Evolutionary conservation across 92 coral and sea anemone genomes (phyloP), one percentile per base, ranked within the genome.

Genomic region (Epizoanthus scotinus): DNA sequence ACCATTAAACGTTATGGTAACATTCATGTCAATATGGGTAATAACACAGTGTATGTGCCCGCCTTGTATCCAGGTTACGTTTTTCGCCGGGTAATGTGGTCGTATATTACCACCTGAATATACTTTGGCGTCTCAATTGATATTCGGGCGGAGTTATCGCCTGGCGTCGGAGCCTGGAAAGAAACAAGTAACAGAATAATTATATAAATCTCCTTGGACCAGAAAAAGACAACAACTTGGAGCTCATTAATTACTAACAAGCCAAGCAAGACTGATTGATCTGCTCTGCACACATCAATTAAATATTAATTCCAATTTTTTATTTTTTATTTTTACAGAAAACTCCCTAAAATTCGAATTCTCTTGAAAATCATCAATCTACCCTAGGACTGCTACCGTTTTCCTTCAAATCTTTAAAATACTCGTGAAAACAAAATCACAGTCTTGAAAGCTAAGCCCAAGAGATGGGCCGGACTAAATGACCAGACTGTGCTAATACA

Each of bases 71-170:
- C 15, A 40, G 21, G 15, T 71, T 49, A 95, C 3, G 99, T 93
- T 79, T 95, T 95, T 66, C 99, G 90, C 38, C 99, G 88, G 25
- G 99, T 95, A 2, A 95, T 95, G 82, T 95, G 99, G 74, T 95
- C 99, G 66, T 95, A 95, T 68, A 95, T 87, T 6, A 95, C 99
- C 36, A 95, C 93, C 78, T 95, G 99, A 3, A 80, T 85, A 67
- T 93, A 95, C 58, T 95, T 95, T 2, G 93, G 85, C 12, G 94
- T 89, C 73, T 93, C 99, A 53, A 95, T 83, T 44, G 94, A 61
- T 53, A 95, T 91, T 38, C 99, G 82, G 8, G 99, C 99, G 0
- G 99, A 95, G 55, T 95, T 95, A 54, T 95, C 99, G 25, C 99
- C 99, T 0, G 99, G 99, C 2, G 99, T 93, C 1, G 97, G 87